Conservation (phyloP, 2,113 vertebrate genomes). For the Eubucco bourcierii region DNA sequence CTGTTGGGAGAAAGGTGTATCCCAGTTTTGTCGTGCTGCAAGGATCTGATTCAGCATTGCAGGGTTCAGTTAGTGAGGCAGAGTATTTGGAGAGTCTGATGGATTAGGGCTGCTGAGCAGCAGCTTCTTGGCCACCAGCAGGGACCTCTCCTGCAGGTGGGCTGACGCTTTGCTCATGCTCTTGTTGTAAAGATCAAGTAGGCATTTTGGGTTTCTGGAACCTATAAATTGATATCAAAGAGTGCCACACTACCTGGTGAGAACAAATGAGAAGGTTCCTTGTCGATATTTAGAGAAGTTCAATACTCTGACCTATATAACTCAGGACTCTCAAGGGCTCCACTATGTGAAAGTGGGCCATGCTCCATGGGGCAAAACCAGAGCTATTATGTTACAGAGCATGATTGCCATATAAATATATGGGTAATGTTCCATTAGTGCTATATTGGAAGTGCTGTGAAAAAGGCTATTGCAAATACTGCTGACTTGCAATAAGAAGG, state of each 20-base stretch:
- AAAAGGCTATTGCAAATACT: not conserved
- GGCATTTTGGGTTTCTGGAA: not conserved
- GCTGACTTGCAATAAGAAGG: not conserved
- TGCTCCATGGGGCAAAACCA: not conserved
- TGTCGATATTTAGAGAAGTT: not conserved
- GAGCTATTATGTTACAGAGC: not conserved
- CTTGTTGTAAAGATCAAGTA: not conserved
- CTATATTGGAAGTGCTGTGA: not conserved
- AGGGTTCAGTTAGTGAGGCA: not conserved
- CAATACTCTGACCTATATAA: not conserved
- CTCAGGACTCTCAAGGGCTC: not conserved
- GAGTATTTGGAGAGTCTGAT: not conserved
- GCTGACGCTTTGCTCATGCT: not conserved
- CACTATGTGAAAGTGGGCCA: not conserved
- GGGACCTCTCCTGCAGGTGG: not conserved
- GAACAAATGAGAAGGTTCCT: not conserved
- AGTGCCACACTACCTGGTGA: accelerated
- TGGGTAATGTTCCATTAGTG: not conserved
- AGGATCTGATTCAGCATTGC: not conserved
- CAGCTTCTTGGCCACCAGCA: not conserved
- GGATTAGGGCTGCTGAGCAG: not conserved
- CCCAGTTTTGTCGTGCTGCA: accelerated
- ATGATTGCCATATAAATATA: not conserved
- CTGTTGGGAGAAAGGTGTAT: not conserved
- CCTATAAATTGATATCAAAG: not conserved